Evolutionary conservation across 2,113 vertebrate genomes (phyloP).

Genomic region (Tragelaphus imberbis): DNA sequence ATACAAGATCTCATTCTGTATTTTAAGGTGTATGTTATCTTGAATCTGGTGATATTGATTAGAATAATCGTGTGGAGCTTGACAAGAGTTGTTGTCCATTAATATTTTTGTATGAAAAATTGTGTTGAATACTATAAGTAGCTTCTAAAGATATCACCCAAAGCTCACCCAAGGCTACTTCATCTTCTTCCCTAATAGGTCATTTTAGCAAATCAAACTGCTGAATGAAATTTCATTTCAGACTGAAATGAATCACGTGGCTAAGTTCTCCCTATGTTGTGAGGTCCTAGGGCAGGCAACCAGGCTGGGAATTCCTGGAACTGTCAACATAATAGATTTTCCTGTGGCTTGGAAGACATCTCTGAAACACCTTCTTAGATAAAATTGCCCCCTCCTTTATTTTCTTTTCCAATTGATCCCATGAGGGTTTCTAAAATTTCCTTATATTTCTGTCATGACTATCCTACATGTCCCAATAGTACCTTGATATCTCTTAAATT

Average conservation of each 20-base stretch:
- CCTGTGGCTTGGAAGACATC: background rate
- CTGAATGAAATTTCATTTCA: background rate
- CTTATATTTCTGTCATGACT: background rate
- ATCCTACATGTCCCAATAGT: background rate
- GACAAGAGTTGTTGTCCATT: background rate
- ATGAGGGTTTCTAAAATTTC: background rate
- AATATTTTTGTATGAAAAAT: background rate
- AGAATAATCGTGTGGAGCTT: background rate
- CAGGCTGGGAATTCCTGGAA: background rate
- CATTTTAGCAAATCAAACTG: background rate
- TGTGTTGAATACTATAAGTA: background rate
- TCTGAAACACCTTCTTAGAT: background rate
- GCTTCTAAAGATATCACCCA: background rate
- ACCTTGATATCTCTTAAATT: background rate
- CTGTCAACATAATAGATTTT: accelerated
- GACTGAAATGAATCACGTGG: background rate
- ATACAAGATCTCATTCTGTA: background rate
- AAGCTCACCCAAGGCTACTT: background rate
- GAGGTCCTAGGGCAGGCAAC: background rate
- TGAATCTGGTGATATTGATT: background rate
- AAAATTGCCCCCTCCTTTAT: background rate
- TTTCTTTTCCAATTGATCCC: background rate
- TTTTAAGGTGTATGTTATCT: background rate
- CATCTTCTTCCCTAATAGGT: background rate
- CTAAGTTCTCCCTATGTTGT: background rate